These are phyloP conservation scores for Nomada ruficornis DNA, from an alignment of 2,888 invertebrate genomes.

Conservation along the genomic window DNA sequence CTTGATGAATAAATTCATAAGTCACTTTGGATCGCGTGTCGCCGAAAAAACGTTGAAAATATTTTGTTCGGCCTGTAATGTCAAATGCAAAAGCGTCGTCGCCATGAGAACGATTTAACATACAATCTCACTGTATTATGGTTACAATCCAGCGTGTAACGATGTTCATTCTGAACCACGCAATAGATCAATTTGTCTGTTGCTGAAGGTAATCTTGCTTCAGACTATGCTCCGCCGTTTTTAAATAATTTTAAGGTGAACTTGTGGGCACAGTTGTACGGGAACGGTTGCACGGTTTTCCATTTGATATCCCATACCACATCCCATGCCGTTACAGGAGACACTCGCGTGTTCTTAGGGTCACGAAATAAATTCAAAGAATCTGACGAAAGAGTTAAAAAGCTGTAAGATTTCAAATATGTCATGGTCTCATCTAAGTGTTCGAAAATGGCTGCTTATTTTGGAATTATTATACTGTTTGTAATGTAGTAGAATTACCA, in stretches of 20 bases:
- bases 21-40: background rate
- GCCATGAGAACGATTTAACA: constrained; percentile 14
- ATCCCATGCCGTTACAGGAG: no score
- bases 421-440: background rate
- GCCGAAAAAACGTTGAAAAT: constrained; percentile 3
- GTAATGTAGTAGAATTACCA: background rate
- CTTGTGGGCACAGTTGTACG: background rate
- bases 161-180: background rate
- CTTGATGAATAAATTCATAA: background rate
- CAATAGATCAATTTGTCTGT: constrained; percentile 28
- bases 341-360: background rate
- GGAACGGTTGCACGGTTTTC: no score
- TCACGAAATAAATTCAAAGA: background rate
- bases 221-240: background rate
- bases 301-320: no score
- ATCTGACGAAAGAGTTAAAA: background rate
- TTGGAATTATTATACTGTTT: background rate
- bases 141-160: background rate
- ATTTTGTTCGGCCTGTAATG: constrained; percentile 55
- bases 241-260: background rate
- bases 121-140: constrained; percentile 9
- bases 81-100: constrained; percentile 63
- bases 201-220: constrained; percentile 24
- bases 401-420: background rate
- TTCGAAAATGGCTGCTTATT: background rate